phyloP scores from a whole-genome alignment of 2,113 vertebrate species.

The Etia nguti region DNA sequence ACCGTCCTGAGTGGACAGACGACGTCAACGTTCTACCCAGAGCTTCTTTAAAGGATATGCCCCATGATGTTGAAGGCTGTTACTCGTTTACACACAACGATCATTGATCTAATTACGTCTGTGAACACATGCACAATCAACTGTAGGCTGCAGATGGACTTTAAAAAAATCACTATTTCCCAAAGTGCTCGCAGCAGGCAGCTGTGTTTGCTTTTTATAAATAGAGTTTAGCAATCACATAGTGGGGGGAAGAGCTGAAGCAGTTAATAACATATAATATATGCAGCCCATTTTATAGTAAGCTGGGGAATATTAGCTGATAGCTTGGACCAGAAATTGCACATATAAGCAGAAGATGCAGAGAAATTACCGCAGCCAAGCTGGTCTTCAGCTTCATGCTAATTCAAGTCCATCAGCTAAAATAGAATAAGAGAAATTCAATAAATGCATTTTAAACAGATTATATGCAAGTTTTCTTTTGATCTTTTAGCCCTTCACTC shows the following conservation, averaged over 20 bases:
- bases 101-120: not conserved
- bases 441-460: not conserved
- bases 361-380: constrained; percentile 1
- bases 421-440: not conserved
- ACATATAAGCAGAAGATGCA: constrained; percentile 47
- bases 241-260: not conserved
- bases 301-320: constrained; percentile 20
- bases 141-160: not conserved
- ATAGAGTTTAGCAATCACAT: not conserved
- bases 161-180: not conserved
- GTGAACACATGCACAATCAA: not conserved
- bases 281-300: constrained; percentile 40
- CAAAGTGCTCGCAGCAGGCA: not conserved
- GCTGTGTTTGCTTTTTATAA: not conserved
- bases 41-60: not conserved
- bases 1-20: not conserved
- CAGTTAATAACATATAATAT: constrained; percentile 42
- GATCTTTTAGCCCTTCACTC: not conserved
- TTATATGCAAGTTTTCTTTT: not conserved
- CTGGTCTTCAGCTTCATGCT: constrained; percentile 1
- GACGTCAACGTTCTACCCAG: not conserved
- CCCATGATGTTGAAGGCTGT: not conserved
- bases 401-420: not conserved
- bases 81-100: not conserved
- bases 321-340: constrained; percentile 38